These are phyloP conservation scores for Rhodophaea formosa DNA, from an alignment of 2,888 invertebrate species.

Conservation along the genomic window DNA sequence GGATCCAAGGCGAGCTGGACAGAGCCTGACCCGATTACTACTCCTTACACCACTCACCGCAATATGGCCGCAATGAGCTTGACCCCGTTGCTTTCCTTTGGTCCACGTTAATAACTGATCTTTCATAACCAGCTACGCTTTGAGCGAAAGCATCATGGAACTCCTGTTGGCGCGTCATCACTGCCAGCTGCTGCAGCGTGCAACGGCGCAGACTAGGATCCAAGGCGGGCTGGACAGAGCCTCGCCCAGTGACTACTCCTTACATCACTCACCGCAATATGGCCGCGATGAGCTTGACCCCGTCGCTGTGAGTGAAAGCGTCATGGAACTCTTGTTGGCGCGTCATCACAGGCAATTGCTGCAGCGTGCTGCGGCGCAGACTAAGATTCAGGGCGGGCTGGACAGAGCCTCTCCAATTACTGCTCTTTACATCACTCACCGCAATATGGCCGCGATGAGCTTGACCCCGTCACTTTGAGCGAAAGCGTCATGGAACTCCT, in stretches of 20 bases:
- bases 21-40: too few relatives aligned
- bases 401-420: slow-evolving; percentile 29
- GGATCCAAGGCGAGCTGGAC: too few relatives aligned
- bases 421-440: too few relatives aligned
- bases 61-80: slow-evolving; percentile 63
- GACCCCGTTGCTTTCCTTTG: too few relatives aligned
- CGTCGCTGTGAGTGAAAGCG: slow-evolving; percentile 80
- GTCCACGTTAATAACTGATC: too few relatives aligned
- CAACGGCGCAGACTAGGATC: slow-evolving; percentile 86
- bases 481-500: slow-evolving; percentile 82
- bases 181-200: slow-evolving; percentile 84
- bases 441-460: slow-evolving; percentile 61
- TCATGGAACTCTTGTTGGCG: slow-evolving; percentile 83
- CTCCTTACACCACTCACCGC: too few relatives aligned
- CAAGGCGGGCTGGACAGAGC: slow-evolving; percentile 46
- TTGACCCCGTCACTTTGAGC: slow-evolving; percentile 79
- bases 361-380: slow-evolving; percentile 84
- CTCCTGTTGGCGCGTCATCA: slow-evolving; percentile 83
- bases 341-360: slow-evolving; percentile 79
- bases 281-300: slow-evolving; percentile 71
- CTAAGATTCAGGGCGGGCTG: slow-evolving; percentile 81
- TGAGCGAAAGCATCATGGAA: slow-evolving; percentile 82
- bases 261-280: slow-evolving; percentile 41
- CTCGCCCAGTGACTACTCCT: too few relatives aligned
- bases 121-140: too few relatives aligned